Percentiles rank a stretch among this genome's conserved stretches.
phyloP scores from a whole-genome alignment of 2,113 vertebrate species.

The Sylvilagus bachmani region DNA sequence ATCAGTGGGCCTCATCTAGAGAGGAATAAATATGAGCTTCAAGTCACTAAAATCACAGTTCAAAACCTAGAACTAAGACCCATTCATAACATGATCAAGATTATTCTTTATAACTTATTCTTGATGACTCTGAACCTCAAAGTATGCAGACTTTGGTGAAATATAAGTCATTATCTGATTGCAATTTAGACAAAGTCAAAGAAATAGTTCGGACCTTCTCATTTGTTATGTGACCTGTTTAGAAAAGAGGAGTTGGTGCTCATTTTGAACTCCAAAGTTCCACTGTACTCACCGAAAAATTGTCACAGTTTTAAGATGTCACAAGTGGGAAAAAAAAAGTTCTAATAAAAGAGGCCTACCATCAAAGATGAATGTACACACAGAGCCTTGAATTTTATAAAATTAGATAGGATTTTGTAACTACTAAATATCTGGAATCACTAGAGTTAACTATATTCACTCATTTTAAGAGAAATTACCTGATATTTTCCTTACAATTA shows the following conservation, averaged over 20 bases:
- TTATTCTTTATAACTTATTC: neutral
- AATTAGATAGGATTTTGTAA: neutral
- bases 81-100: neutral
- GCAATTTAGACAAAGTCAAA: neutral
- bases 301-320: conserved; percentile 2
- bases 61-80: neutral
- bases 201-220: neutral
- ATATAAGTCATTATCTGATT: neutral
- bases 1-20: neutral
- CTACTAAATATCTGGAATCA: neutral
- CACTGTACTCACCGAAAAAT: neutral
- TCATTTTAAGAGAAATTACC: conserved; percentile 23
- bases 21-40: neutral
- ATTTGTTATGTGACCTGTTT: neutral
- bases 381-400: neutral
- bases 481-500: conserved; percentile 1
- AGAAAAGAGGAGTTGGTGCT: neutral
- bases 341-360: neutral
- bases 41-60: neutral
- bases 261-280: neutral
- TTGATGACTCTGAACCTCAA: neutral
- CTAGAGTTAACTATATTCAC: neutral
- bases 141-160: neutral
- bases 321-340: neutral
- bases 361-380: neutral